phyloP scores from a whole-genome alignment of 1,140 invertebrate species.

The Portunus trituberculatus region DNA sequence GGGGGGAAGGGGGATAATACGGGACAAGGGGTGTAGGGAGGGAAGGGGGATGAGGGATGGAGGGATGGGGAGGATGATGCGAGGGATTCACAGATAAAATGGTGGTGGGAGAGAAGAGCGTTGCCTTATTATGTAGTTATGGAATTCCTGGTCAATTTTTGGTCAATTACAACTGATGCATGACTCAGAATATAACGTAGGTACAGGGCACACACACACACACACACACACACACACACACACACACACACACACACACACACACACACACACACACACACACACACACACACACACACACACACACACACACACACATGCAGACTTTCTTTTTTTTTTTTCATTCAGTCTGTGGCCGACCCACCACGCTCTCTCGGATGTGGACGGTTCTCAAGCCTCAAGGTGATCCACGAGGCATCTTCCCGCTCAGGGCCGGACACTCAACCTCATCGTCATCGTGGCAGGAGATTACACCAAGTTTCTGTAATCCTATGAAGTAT shows the following conservation, averaged over 20 bases:
- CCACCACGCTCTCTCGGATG: too few relatives aligned
- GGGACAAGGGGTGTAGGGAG: not conserved
- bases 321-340: too few relatives aligned
- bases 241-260: not conserved
- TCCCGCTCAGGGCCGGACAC: too few relatives aligned
- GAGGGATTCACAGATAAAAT: not conserved
- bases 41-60: not conserved
- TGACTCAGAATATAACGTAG: not conserved
- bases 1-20: not conserved
- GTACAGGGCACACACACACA: not conserved
- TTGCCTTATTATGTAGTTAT: conserved; percentile 29
- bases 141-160: conserved; percentile 2
- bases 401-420: too few relatives aligned
- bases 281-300: conserved; percentile 14
- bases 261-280: not conserved
- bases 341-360: too few relatives aligned
- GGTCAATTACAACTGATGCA: conserved; percentile 1
- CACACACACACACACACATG: not conserved
- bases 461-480: too few relatives aligned
- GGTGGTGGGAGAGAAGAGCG: not conserved
- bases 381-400: too few relatives aligned
- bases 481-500: too few relatives aligned
- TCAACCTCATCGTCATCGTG: too few relatives aligned
- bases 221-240: too few relatives aligned
- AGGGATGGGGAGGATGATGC: not conserved